phyloP scores from a whole-genome alignment of 2,113 vertebrate genomes.

The Thryonomys swinderianus region DNA sequence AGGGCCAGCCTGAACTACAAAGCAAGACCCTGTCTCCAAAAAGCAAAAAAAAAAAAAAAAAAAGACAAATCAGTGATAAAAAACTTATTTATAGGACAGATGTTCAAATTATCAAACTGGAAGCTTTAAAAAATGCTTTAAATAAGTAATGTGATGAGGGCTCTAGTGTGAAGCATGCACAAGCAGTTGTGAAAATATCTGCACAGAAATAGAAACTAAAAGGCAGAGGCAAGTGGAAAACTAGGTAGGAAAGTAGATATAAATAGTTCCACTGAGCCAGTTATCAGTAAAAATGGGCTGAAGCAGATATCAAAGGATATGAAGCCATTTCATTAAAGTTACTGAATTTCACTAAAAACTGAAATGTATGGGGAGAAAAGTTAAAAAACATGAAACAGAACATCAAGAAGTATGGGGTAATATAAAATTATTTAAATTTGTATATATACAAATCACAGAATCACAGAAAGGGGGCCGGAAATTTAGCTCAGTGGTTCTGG shows the following conservation, averaged over 20 bases:
- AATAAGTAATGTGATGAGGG: not conserved
- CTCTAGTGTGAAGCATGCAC: not conserved
- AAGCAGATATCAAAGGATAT: not conserved
- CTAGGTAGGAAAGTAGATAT: not conserved
- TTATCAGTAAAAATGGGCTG: not conserved
- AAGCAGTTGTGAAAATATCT: not conserved
- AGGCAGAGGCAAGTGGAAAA: not conserved
- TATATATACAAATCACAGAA: not conserved
- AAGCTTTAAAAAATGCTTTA: not conserved
- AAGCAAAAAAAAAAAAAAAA: not conserved
- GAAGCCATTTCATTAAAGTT: not conserved
- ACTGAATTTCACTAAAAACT: not conserved
- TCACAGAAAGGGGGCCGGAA: not conserved
- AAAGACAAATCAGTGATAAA: not conserved
- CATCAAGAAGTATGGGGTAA: not conserved
- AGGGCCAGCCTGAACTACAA: too few relatives aligned
- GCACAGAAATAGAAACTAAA: not conserved
- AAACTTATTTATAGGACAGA: not conserved
- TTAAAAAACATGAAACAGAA: not conserved
- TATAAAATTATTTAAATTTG: not conserved
- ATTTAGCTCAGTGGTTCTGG: too few relatives aligned
- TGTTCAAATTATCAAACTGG: not conserved
- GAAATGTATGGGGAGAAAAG: not conserved
- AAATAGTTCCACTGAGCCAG: not conserved
- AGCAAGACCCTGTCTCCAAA: too few relatives aligned